phyloP scores from a whole-genome alignment of 2,888 invertebrate genomes.

The Margaritifera margaritifera region DNA sequence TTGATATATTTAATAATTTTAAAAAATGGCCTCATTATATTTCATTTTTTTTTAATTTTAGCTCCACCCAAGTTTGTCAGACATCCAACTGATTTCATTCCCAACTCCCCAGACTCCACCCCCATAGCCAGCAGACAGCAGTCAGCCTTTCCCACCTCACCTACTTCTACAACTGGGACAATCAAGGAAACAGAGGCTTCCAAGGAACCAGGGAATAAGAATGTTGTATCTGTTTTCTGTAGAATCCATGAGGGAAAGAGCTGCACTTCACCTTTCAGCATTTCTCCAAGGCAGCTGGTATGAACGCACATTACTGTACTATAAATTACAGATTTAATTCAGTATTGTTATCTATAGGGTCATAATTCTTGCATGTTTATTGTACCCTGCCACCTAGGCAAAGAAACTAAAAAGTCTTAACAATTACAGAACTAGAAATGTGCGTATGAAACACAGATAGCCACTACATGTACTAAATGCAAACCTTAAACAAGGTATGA shows the following conservation, averaged over 20 bases:
- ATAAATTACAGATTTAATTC: no score
- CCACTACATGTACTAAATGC: no score
- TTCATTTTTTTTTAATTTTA: conserved; percentile 21
- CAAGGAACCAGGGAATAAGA: conserved; percentile 23
- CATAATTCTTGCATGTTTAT: no score
- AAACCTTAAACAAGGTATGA: no score
- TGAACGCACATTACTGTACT: conserved; percentile 8
- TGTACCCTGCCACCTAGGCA: no score
- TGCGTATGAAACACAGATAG: no score
- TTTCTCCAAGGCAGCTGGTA: conserved; percentile 65
- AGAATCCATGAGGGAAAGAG: conserved; percentile 56
- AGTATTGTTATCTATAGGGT: no score
- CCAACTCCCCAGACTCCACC: conserved; percentile 59
- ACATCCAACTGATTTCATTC: conserved; percentile 57
- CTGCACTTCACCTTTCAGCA: conserved; percentile 49
- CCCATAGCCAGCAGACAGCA: conserved; percentile 38
- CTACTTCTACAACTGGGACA: neutral
- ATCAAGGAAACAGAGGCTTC: conserved; percentile 5
- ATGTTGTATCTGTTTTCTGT: conserved; percentile 58
- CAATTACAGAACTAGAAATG: no score
- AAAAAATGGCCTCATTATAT: neutral
- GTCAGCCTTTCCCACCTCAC: conserved; percentile 9
- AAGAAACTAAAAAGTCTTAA: no score
- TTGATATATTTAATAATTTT: no score
- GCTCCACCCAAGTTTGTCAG: conserved; percentile 37